A percentile compares a stretch with the other conserved stretches of the same genome.
Evolutionary conservation across 1,140 invertebrate genomes (phyloP).

Genomic region (Philopotamus ludificatus): DNA sequence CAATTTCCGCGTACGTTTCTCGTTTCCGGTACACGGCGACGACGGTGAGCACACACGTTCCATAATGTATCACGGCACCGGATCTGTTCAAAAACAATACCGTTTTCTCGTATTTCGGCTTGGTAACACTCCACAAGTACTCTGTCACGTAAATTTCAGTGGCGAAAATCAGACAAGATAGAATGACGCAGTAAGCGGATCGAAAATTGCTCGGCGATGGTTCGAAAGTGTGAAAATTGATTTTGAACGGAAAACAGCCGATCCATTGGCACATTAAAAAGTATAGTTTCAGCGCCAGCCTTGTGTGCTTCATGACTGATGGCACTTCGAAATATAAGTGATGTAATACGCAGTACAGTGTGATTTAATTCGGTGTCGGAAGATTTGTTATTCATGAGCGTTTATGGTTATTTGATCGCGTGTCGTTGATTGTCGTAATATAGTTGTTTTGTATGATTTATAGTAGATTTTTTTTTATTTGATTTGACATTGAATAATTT

Average conservation of each 20-base stretch:
- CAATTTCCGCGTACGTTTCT: not conserved
- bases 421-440: no score
- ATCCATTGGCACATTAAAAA: constrained; percentile 24
- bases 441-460: no score
- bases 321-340: no score
- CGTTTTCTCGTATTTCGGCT: not conserved
- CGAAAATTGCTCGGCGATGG: not conserved
- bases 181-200: constrained; percentile 3
- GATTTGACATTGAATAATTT: no score
- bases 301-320: no score
- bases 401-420: no score
- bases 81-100: constrained; percentile 10
- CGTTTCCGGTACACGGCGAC: not conserved
- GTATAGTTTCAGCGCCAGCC: constrained; percentile 18
- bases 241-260: constrained; percentile 28
- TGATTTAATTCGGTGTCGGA: no score
- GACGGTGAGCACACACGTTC: constrained; percentile 7
- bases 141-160: constrained; percentile 23
- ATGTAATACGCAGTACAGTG: no score
- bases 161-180: not conserved
- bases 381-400: no score
- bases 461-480: no score
- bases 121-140: not conserved
- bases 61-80: not conserved
- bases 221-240: constrained; percentile 10